Percentiles rank a stretch among this genome's conserved stretches.
phyloP scores from a whole-genome alignment of 1,140 invertebrate genomes.

The Macrobrachium rosenbergii region DNA sequence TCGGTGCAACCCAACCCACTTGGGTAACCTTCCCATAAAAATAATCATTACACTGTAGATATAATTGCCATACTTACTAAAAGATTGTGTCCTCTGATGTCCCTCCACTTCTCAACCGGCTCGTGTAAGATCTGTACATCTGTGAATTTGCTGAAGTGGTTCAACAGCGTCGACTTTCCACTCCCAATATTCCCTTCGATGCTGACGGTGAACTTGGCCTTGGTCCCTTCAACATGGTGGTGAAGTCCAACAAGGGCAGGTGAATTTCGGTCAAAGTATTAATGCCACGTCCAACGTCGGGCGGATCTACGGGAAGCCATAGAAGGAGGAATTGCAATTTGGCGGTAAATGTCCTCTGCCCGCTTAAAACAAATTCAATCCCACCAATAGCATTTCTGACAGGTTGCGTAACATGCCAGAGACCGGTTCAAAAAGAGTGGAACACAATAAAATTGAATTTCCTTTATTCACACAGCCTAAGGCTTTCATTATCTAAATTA shows the following conservation, averaged over 20 bases:
- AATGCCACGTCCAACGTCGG: neutral
- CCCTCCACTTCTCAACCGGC: constrained; percentile 87
- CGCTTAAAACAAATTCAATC: neutral
- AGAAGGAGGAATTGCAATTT: neutral
- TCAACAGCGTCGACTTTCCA: constrained; percentile 92
- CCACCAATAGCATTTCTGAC: neutral
- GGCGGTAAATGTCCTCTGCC: too few relatives aligned
- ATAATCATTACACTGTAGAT: neutral
- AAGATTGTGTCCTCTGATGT: constrained; percentile 86
- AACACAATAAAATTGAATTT: too few relatives aligned
- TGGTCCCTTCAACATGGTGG: constrained; percentile 23
- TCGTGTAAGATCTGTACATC: constrained; percentile 74
- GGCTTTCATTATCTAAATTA: too few relatives aligned
- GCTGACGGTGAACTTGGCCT: constrained; percentile 39
- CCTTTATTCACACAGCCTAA: too few relatives aligned
- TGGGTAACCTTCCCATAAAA: neutral
- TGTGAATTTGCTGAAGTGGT: constrained; percentile 81
- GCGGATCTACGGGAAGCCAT: neutral
- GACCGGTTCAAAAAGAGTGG: too few relatives aligned
- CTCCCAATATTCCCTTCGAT: constrained; percentile 95
- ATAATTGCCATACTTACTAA: constrained; percentile 74
- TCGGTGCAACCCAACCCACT: too few relatives aligned
- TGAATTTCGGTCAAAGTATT: constrained; percentile 34
- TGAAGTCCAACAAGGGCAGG: neutral
- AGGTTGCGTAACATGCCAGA: too few relatives aligned